Percentiles rank a stretch among this genome's conserved stretches.
Evolutionary conservation across 2,113 vertebrate species (phyloP).

Genomic region (Ptyas mucosa): DNA sequence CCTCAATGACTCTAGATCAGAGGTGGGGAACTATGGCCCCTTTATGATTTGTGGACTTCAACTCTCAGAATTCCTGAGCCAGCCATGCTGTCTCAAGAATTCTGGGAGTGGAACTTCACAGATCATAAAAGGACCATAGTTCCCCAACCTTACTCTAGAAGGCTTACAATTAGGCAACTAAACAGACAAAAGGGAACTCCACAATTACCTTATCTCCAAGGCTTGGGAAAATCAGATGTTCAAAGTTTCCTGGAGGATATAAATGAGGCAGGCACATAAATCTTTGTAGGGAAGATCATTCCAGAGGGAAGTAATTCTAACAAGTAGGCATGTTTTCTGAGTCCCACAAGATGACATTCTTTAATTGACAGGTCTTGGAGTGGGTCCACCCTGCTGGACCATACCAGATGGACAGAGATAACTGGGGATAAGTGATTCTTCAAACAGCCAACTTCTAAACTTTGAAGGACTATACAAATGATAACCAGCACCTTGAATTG

Average conservation of each 20-base stretch:
- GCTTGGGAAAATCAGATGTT: background rate
- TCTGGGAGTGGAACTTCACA: background rate
- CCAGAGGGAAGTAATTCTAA: background rate
- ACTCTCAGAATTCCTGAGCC: too few relatives aligned
- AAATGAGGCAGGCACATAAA: background rate
- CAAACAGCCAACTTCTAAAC: background rate
- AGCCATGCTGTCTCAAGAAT: too few relatives aligned
- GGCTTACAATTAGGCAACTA: background rate
- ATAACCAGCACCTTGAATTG: background rate
- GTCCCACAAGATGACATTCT: background rate
- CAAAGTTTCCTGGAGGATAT: background rate
- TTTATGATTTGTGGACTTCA: too few relatives aligned
- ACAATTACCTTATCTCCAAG: background rate
- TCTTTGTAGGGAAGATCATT: background rate
- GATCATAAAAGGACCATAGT: background rate
- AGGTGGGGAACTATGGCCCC: background rate
- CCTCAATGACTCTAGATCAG: background rate
- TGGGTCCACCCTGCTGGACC: background rate
- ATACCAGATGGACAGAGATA: background rate
- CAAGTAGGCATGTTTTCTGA: background rate
- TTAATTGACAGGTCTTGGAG: background rate
- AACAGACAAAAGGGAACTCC: background rate
- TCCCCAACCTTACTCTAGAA: background rate
- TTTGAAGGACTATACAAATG: background rate
- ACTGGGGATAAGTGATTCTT: background rate